Conservation (phyloP, 1,140 invertebrate species). For the Sogatella furcifera region DNA sequence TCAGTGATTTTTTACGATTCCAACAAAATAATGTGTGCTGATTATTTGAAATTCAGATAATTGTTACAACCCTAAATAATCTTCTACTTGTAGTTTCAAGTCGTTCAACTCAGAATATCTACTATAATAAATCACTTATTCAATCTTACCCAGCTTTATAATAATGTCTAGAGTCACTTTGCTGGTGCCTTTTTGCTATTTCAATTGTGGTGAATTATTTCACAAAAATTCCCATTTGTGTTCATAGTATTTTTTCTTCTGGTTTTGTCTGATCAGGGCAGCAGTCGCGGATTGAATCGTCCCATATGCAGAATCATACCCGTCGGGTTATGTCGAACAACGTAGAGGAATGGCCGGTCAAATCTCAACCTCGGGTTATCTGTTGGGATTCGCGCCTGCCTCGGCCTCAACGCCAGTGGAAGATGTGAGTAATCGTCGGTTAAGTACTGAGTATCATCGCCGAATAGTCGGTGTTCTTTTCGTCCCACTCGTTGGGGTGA, state of each 20-base stretch:
- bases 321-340: conserved; percentile 75
- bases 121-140: too few species aligned
- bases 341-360: conserved; percentile 75
- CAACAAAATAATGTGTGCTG: too few species aligned
- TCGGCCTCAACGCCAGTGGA: conserved; percentile 50
- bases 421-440: conserved; percentile 25
- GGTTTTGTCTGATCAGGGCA: conserved; percentile 38
- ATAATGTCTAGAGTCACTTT: too few species aligned
- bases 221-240: too few species aligned
- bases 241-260: background rate
- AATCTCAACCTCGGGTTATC: conserved; percentile 62
- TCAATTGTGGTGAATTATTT: too few species aligned
- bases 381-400: conserved; percentile 51
- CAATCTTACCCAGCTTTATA: too few species aligned
- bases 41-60: too few species aligned
- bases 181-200: too few species aligned
- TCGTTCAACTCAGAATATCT: too few species aligned
- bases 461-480: conserved; percentile 3
- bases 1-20: too few species aligned
- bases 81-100: too few species aligned
- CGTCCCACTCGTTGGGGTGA: conserved; percentile 34
- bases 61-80: too few species aligned
- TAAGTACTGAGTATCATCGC: background rate
- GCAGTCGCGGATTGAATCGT: conserved; percentile 66
- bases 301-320: conserved; percentile 77